Evolutionary conservation across 2,888 invertebrate genomes (phyloP).

Genomic region (Elmis aenea): DNA sequence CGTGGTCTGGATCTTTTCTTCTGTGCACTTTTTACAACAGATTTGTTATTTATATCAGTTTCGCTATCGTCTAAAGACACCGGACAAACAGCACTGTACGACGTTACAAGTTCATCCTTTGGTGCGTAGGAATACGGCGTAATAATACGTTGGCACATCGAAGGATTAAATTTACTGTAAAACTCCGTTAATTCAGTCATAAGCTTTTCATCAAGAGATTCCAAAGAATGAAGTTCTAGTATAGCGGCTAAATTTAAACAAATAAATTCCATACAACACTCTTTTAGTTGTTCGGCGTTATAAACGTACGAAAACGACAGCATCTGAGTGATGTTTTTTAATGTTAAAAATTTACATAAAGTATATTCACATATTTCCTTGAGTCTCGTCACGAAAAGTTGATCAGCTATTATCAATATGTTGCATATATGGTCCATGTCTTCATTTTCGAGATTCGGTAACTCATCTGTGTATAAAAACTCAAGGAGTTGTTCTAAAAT

Average conservation of each 20-base stretch:
- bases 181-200: conserved; percentile 62
- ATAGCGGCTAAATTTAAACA: conserved; percentile 68
- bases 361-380: conserved; percentile 70
- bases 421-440: conserved; percentile 68
- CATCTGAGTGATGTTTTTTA: conserved; percentile 73
- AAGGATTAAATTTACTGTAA: conserved; percentile 59
- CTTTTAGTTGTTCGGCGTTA: conserved; percentile 68
- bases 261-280: conserved; percentile 72
- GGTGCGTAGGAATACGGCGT: conserved; percentile 64
- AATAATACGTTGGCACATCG: conserved; percentile 60
- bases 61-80: conserved; percentile 50
- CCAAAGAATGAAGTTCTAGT: conserved; percentile 63
- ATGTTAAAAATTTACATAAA: conserved; percentile 59
- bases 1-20: conserved; percentile 19
- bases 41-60: conserved; percentile 15
- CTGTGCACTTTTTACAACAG: conserved; percentile 15
- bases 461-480: conserved; percentile 69
- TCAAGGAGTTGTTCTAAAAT: conserved; percentile 65
- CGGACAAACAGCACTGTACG: conserved; percentile 45
- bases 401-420: conserved; percentile 74
- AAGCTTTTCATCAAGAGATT: conserved; percentile 56
- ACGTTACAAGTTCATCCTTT: conserved; percentile 53
- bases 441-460: conserved; percentile 54
- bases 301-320: conserved; percentile 71
- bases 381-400: conserved; percentile 66